Percentiles rank a stretch among this genome's conserved stretches.
phyloP scores from a whole-genome alignment of 2,888 invertebrate species.

The Drosophila tanythrix region DNA sequence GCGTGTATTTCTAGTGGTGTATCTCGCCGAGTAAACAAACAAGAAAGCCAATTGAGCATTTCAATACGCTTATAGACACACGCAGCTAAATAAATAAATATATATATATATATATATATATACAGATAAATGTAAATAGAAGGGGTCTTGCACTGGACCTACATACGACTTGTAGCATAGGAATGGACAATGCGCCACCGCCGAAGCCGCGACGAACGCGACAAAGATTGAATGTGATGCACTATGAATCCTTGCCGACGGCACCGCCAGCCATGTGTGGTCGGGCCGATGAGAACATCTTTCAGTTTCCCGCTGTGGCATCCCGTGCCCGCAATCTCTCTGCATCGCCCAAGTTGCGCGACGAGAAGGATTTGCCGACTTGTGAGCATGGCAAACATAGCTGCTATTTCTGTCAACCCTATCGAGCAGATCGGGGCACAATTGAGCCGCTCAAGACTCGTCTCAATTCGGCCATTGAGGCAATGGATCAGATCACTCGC shows the following conservation, averaged over 20 bases:
- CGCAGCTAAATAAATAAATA: slow-evolving; percentile 14
- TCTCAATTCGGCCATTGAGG: slow-evolving; percentile 86
- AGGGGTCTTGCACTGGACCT: slow-evolving; percentile 15
- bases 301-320: slow-evolving; percentile 77
- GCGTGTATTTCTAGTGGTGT: slow-evolving; percentile 74
- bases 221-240: slow-evolving; percentile 40
- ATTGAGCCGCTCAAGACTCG: slow-evolving; percentile 86
- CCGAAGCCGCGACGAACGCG: slow-evolving; percentile 70
- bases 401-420: slow-evolving; percentile 75
- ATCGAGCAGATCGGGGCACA: slow-evolving; percentile 82
- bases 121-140: slow-evolving; percentile 26
- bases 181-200: slow-evolving; percentile 60
- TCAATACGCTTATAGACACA: slow-evolving; percentile 35
- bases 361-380: slow-evolving; percentile 71
- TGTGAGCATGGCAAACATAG: slow-evolving; percentile 70
- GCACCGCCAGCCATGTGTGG: slow-evolving; percentile 79
- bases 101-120: slow-evolving; percentile 1
- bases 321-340: slow-evolving; percentile 69
- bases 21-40: slow-evolving; percentile 72
- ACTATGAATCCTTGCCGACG: slow-evolving; percentile 76
- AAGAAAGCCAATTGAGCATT: slow-evolving; percentile 70
- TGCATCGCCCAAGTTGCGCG: slow-evolving; percentile 72
- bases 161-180: slow-evolving; percentile 10
- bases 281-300: slow-evolving; percentile 71
- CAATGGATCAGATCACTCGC: slow-evolving; percentile 92